Conservation (phyloP, 2,113 vertebrate species). For the Tyrannus savana region DNA sequence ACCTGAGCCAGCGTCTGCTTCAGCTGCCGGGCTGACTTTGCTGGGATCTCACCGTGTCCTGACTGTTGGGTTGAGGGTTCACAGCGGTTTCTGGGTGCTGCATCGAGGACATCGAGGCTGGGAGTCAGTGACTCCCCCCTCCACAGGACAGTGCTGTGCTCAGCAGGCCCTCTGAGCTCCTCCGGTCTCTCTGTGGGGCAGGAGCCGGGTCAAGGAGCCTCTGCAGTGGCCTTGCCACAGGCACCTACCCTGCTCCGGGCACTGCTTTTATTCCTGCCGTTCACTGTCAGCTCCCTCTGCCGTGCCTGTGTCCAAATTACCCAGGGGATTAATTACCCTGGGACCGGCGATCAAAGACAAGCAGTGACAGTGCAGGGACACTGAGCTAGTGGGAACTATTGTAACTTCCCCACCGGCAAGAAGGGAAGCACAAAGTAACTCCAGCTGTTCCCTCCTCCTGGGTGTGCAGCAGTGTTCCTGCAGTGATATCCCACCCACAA, state of each 20-base stretch:
- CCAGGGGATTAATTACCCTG: not conserved
- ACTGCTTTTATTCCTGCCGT: not conserved
- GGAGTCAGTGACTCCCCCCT: not conserved
- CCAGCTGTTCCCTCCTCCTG: not conserved
- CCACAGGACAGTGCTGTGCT: fast-evolving
- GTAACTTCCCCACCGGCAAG: not conserved
- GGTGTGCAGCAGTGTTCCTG: not conserved
- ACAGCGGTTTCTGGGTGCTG: fast-evolving
- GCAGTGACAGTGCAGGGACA: not conserved
- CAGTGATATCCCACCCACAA: fast-evolving
- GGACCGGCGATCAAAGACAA: not conserved
- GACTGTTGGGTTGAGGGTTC: not conserved
- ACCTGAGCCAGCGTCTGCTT: not conserved
- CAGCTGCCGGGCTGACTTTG: not conserved
- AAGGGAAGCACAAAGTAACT: not conserved
- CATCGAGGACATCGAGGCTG: not conserved
- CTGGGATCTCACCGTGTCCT: not conserved
- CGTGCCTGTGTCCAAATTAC: not conserved
- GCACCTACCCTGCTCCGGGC: not conserved
- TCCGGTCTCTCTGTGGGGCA: fast-evolving
- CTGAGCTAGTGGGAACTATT: not conserved
- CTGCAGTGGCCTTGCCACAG: not conserved
- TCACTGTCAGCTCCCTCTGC: not conserved
- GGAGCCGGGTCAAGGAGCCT: not conserved
- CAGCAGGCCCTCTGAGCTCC: not conserved